Evolutionary conservation across 2,888 invertebrate species (phyloP).

Genomic region (Drosophila affinis): DNA sequence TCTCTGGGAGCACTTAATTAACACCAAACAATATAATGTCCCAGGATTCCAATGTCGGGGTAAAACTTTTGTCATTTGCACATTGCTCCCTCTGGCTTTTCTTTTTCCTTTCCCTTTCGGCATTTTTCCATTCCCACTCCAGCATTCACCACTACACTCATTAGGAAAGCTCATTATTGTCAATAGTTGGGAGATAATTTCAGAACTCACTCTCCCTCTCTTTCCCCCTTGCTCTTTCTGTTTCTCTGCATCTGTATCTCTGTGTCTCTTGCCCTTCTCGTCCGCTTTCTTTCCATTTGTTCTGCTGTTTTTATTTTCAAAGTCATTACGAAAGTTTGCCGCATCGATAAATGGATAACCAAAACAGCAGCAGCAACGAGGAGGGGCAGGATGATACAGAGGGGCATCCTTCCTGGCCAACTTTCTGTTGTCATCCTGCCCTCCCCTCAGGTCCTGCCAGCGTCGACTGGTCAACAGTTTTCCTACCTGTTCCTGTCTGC

Average conservation of each 20-base stretch:
- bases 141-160: slow-evolving; percentile 50
- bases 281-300: slow-evolving; percentile 22
- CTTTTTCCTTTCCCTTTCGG: background rate
- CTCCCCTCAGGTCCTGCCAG: background rate
- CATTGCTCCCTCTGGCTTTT: slow-evolving; percentile 22
- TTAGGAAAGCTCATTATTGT: slow-evolving; percentile 78
- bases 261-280: slow-evolving; percentile 4
- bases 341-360: slow-evolving; percentile 79
- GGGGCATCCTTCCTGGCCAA: slow-evolving; percentile 25
- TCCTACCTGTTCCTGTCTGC: slow-evolving; percentile 38
- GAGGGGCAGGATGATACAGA: slow-evolving; percentile 5
- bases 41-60: slow-evolving; percentile 32
- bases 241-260: slow-evolving; percentile 9
- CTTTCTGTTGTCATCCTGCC: slow-evolving; percentile 59
- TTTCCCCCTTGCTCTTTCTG: background rate
- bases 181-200: slow-evolving; percentile 75
- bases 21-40: slow-evolving; percentile 41
- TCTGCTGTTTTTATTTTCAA: slow-evolving; percentile 69
- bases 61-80: slow-evolving; percentile 76
- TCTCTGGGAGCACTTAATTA: slow-evolving; percentile 33
- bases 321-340: slow-evolving; percentile 78
- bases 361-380: slow-evolving; percentile 57
- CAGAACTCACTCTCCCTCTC: slow-evolving; percentile 51
- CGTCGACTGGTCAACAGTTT: slow-evolving; percentile 27
- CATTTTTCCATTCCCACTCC: background rate